Percentiles rank a stretch among this genome's conserved stretches.
Evolutionary conservation across 2,797 vertebrate species (phyloP).

Genomic region (Xenopus petersii): DNA sequence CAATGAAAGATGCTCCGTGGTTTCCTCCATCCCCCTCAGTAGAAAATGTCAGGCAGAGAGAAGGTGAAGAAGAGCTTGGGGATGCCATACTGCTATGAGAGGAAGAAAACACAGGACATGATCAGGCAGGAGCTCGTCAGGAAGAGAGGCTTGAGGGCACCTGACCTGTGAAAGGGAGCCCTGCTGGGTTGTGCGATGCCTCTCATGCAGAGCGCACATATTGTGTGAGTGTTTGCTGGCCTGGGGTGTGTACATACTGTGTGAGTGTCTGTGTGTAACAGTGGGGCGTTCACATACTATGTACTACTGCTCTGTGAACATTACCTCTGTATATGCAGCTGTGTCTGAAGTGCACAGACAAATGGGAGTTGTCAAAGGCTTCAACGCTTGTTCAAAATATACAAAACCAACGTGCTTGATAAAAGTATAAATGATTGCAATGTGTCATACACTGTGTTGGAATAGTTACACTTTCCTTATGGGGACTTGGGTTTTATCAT

Average conservation of each 20-base stretch:
- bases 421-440: too few species aligned
- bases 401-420: too few species aligned
- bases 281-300: not conserved
- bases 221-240: not conserved
- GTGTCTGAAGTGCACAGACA: too few species aligned
- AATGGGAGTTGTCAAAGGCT: too few species aligned
- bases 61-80: not conserved
- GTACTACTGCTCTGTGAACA: too few species aligned
- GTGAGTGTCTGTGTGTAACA: constrained; percentile 18
- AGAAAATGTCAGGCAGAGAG: not conserved
- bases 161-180: constrained; percentile 16
- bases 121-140: not conserved
- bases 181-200: constrained; percentile 14
- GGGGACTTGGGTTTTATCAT: too few species aligned
- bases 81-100: not conserved
- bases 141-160: constrained; percentile 19
- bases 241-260: constrained; percentile 1
- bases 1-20: too few species aligned
- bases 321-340: too few species aligned
- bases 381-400: too few species aligned
- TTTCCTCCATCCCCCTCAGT: too few species aligned
- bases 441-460: too few species aligned
- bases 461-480: too few species aligned
- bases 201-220: constrained; percentile 17
- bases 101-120: not conserved